Conservation (phyloP, 2,113 vertebrate genomes). For the Festucalex cinctus region DNA sequence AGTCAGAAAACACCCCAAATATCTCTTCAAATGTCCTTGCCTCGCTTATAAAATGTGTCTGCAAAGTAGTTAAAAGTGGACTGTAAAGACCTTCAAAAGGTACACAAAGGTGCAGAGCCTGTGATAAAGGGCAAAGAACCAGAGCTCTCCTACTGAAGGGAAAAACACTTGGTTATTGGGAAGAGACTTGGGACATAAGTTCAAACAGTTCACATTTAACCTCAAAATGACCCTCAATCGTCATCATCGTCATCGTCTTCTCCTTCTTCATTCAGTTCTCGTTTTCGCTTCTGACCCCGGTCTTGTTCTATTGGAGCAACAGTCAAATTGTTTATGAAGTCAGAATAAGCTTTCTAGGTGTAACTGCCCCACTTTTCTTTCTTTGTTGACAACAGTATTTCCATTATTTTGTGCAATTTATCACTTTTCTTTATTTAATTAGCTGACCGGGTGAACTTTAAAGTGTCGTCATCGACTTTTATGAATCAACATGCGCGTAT, state of each 20-base stretch:
- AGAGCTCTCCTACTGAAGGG: constrained; percentile 81
- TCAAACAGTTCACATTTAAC: constrained; percentile 89
- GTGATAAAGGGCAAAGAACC: constrained; percentile 61
- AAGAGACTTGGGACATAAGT: constrained; percentile 71
- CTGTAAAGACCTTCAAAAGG: constrained; percentile 47
- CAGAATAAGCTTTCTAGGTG: not conserved
- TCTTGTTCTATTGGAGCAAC: constrained; percentile 73
- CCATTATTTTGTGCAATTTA: not conserved
- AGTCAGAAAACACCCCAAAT: constrained; percentile 53
- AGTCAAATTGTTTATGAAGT: not conserved
- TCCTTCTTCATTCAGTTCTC: constrained; percentile 91
- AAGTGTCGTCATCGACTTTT: too few species aligned
- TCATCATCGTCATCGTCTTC: constrained; percentile 80
- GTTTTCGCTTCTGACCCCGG: constrained; percentile 92
- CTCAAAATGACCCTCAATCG: constrained; percentile 71
- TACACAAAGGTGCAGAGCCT: constrained; percentile 38
- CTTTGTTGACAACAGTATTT: not conserved
- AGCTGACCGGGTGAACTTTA: too few species aligned
- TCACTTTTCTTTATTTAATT: too few species aligned
- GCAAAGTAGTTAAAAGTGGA: constrained; percentile 65
- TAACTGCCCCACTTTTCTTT: not conserved
- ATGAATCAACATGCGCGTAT: too few species aligned
- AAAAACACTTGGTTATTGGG: constrained; percentile 48
- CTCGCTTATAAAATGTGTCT: constrained; percentile 68
- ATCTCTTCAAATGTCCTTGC: constrained; percentile 63